Evolutionary conservation across 1,140 invertebrate species (phyloP).

Genomic region (Eciton burchellii): DNA sequence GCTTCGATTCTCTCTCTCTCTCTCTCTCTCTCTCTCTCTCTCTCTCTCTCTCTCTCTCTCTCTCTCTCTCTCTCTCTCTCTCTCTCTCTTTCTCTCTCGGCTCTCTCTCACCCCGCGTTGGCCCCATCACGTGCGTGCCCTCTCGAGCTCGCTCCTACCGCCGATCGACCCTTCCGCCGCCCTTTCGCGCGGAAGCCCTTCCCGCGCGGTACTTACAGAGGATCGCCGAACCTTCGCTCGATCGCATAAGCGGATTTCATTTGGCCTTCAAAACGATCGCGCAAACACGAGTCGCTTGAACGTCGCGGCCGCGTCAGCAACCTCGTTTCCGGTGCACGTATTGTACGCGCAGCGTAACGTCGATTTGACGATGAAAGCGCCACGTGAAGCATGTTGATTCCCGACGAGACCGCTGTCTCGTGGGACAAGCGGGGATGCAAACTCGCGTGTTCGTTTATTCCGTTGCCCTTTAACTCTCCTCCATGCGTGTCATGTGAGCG

Average conservation of each 20-base stretch:
- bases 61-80: no score
- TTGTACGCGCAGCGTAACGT: constrained; percentile 24
- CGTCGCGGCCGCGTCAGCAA: constrained; percentile 32
- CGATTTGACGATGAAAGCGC: constrained; percentile 40
- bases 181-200: constrained; percentile 37
- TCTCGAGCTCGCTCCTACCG: constrained; percentile 24
- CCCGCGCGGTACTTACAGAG: constrained; percentile 32
- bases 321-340: constrained; percentile 29
- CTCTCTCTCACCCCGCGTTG: constrained; percentile 37
- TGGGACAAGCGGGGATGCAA: constrained; percentile 18
- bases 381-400: constrained; percentile 65
- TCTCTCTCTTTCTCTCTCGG: no score
- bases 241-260: constrained; percentile 74
- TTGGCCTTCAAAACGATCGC: constrained; percentile 57
- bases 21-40: no score
- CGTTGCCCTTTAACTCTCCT: constrained; percentile 27
- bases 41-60: no score
- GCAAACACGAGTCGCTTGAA: constrained; percentile 67
- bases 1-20: background rate
- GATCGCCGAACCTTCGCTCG: constrained; percentile 57
- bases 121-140: constrained; percentile 2
- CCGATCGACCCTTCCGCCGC: constrained; percentile 35
- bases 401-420: constrained; percentile 32
- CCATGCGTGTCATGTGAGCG: background rate
- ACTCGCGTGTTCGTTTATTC: constrained; percentile 20